Evolutionary conservation across 92 coral and sea anemone genomes (phyloP), one percentile per base, ranked within the genome.

Genomic region (Epizoanthus fatuus): DNA sequence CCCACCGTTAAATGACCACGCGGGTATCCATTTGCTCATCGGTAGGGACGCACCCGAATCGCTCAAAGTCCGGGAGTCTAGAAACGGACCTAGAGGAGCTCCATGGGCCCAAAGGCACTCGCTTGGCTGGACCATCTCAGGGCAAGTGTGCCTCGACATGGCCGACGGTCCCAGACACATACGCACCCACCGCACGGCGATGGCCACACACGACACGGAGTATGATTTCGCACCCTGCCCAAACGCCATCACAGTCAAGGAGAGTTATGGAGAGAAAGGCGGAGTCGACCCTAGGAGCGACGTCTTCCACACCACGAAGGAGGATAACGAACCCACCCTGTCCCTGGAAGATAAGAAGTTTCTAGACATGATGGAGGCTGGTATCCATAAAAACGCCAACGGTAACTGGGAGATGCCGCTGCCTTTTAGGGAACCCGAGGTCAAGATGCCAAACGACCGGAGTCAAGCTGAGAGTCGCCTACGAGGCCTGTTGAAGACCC

Each of bases 1-100:
- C 51, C 92, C 84, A 5, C 79, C 79, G 3, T 16, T 88, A 22
- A 83, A 88, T n/a, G 17, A 54, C 17, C 51, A 88, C 11, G 92
- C 91, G 29, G 72, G 74, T 76, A 54, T 88, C 69, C 87, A 81
- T 15, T 37, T 88, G 13, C 87, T 88, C 37, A 83, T 84, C 35
- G 88, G 92, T 19, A 67, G 92, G 44, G 92, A 88, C 14, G 63
- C 88, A 1, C 92, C 92, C 7, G 91, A 87, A 64, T 19, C 83
- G 25, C 56, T 82, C 20, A 88, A 82, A 40, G 92, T 88, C 58
- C 20, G 92, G 19, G 92, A 72, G 4, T 88, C 74, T 66, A 87
- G 66, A 68, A 86, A 86, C 59, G 86, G 90, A 2, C 86, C 90
- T 17, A 79, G 54, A 66, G 75, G 89, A 75, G 89, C 87, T 14